Base-by-base conservation (phyloP, 2,113 vertebrate species). In the Eurystomus gularis region DNA sequence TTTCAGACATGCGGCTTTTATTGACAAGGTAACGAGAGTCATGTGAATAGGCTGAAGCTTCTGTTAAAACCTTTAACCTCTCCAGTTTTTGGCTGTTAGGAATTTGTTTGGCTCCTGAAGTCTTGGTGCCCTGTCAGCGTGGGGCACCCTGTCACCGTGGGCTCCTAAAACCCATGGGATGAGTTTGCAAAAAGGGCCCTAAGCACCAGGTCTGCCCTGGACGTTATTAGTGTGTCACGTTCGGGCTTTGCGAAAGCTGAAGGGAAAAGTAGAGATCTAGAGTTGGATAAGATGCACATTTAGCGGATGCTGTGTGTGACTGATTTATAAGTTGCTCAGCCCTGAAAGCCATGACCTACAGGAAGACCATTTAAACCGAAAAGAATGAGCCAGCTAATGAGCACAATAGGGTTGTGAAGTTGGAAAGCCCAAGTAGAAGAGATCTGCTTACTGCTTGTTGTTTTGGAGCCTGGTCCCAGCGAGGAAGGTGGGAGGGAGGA, bases 321-420 rank as follows among this genome's bases (percentile, higher is more conserved):
- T 70, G 55, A 75, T 94, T 96, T 75, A 35, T 12, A 87, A 86
- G 51, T 51, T 64, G 91, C 83, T 95, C 77, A 55, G 83, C 61
- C 64, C 77, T 83, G 86, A 68, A 52, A 86, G 76, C 86, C 78
- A 94, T 97, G 95, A 95, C 91, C 81, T 93, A 93, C 95, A 96
- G 95, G 94, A 97, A 97, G 39, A 39, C 55, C 49, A 33, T 94
- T 95, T 88, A 77, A 80, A 90, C 19, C 0, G 0, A 55, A 64
- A 93, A 95, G 94, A 97, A 97, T 93, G 93, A 87, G 91, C 48
- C 2, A 16, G 42, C 52, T 84, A 39, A 78, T 35, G 77, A 82
- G 42, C 65, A 93, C 95, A 95, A 95, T 89, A 25, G 83, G 71
- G 42, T 25, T 88, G 66, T 79, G 9, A 85, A 87, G 79, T 2